Evolutionary conservation across 2,888 invertebrate species (phyloP), one percentile per base, ranked within the genome.

Genomic region (Psylliodes chrysocephalus): DNA sequence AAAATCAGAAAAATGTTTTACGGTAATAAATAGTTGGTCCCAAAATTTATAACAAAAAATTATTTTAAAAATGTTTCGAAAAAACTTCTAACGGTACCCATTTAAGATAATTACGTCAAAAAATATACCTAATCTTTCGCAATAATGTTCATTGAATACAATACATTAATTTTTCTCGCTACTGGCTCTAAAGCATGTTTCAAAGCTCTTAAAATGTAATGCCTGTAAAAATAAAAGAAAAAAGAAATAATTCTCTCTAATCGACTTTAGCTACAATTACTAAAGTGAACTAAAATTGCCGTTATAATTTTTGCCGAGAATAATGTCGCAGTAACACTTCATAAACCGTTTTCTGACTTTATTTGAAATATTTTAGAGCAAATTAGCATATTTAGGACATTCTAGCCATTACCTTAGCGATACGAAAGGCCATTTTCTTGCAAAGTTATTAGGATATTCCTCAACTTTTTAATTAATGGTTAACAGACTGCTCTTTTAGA

Each of bases 381-480:
- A 66, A 66, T 66, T 66, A 66, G 47, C 66, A 66, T 66, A 66
- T 52, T 59, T 30, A 18, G 59, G 56, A 55, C 44, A 60, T 60
- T 56, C 19, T 30, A 35, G 47, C 51, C 59, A 54, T 65, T 65
- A 65, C 61, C 53, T 53, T 30, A 33, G 53, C 52, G 49, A 53
- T 65, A 51, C 54, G 25, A 38, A n/a, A 19, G 52, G 35, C 30
- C 44, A 28, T 35, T 59, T 42, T 25, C 49, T 52, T 19, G 25
- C 18, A 52, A 57, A 38, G 42, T 53, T 57, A 47, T 35, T 15
- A 8, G 17, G 14, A 7, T 47, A 6, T 28, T 56, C 57, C 33
- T 38, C 47, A 61, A 56, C 25, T 65, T 57, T 61, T 53, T 61
- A 61, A 65, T 65, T 61, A 65, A 61, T 53, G 57, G 19, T 42